phyloP scores from a whole-genome alignment of 2,113 vertebrate species.

The Gavialis gangeticus region DNA sequence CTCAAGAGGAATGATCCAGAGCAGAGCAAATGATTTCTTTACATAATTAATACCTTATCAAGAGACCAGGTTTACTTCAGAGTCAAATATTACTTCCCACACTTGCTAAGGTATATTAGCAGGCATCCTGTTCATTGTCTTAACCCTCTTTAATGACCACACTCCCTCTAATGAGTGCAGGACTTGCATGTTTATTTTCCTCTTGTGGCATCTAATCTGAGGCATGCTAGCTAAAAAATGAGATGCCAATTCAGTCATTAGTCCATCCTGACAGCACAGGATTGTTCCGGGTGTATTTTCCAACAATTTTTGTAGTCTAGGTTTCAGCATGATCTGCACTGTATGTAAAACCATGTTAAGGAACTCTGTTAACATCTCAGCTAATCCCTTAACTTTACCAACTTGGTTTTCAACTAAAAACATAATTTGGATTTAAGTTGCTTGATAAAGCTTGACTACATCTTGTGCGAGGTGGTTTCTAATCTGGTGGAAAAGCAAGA shows the following conservation, averaged over 20 bases:
- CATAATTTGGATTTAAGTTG: neutral
- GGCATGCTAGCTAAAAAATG: neutral
- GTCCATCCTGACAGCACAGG: neutral
- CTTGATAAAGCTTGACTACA: neutral
- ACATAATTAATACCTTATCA: neutral
- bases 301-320: accelerated
- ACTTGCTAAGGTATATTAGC: neutral
- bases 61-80: neutral
- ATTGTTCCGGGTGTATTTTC: neutral
- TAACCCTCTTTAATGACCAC: neutral
- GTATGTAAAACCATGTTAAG: neutral
- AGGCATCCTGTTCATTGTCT: neutral
- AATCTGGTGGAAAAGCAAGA: no score
- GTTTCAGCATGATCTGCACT: neutral
- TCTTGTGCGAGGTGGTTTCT: neutral
- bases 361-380: neutral
- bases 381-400: neutral
- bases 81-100: neutral
- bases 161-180: neutral
- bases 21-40: neutral
- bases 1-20: neutral
- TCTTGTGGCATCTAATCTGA: neutral
- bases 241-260: neutral
- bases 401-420: neutral
- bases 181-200: accelerated